Evolutionary conservation across 2,888 invertebrate species (phyloP).

Genomic region (Lepidochitona cinerea): DNA sequence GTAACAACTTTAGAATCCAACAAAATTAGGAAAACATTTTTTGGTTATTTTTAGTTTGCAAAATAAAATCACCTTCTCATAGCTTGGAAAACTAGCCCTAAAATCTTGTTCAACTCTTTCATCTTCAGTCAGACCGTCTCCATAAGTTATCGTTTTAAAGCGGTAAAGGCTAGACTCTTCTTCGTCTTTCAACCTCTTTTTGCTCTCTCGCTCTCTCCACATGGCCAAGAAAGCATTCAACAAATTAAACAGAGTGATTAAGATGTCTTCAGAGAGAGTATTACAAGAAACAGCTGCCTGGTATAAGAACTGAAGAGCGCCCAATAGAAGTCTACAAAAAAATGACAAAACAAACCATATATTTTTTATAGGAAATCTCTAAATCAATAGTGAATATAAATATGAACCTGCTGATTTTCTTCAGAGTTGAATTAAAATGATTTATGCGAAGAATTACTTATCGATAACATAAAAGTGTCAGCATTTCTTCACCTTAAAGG

Average conservation of each 20-base stretch:
- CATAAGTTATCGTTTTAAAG: constrained; percentile 61
- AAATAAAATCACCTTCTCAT: constrained; percentile 57
- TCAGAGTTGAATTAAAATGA: no score
- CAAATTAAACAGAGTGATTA: constrained; percentile 44
- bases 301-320: constrained; percentile 79
- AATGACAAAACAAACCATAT: no score
- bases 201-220: constrained; percentile 85
- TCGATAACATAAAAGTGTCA: no score
- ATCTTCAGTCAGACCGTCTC: constrained; percentile 68
- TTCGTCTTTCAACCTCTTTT: constrained; percentile 77
- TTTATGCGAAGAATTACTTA: no score
- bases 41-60: background rate
- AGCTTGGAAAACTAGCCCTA: constrained; percentile 68
- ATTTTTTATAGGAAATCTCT: no score
- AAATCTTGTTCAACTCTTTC: constrained; percentile 67
- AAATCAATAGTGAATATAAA: no score
- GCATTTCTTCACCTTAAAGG: no score
- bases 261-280: constrained; percentile 37
- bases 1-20: no score
- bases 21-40: background rate
- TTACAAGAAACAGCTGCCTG: constrained; percentile 77
- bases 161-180: constrained; percentile 81
- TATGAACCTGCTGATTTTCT: no score
- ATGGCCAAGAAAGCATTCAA: constrained; percentile 75
- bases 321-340: constrained; percentile 68